Conservation (phyloP, 2,888 invertebrate species). For the Hypselothyrea guttata region DNA sequence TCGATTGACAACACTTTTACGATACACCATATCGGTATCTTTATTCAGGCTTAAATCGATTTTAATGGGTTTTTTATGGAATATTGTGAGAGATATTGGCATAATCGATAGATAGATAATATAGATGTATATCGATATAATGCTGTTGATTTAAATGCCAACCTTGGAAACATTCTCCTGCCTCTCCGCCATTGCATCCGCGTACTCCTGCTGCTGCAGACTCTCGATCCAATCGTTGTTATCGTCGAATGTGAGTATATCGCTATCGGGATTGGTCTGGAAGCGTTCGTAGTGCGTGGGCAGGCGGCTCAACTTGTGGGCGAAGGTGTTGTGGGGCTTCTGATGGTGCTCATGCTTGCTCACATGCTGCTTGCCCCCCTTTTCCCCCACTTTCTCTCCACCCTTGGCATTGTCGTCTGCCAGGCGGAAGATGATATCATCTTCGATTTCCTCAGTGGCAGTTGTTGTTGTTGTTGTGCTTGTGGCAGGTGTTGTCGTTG, state of each 20-base stretch:
- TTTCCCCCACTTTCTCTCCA: background rate
- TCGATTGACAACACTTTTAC: too few species aligned
- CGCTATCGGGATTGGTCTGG: conserved; percentile 78
- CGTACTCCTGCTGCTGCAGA: conserved; percentile 60
- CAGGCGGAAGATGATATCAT: conserved; percentile 74
- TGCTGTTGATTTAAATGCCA: too few species aligned
- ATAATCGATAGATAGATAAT: too few species aligned
- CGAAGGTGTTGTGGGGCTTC: conserved; percentile 58
- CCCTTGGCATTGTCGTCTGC: conserved; percentile 50
- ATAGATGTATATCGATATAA: too few species aligned
- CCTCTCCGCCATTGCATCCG: conserved; percentile 41
- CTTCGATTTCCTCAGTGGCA: conserved; percentile 60
- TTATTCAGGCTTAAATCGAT: too few species aligned
- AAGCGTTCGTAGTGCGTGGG: conserved; percentile 79
- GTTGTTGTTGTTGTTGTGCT: conserved; percentile 24
- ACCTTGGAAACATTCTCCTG: background rate
- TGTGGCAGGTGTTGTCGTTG: conserved; percentile 12
- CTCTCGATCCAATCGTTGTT: conserved; percentile 67
- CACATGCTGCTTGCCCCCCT: conserved; percentile 28
- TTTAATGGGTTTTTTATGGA: too few species aligned
- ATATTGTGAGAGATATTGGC: too few species aligned
- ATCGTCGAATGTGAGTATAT: conserved; percentile 76
- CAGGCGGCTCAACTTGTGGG: conserved; percentile 67
- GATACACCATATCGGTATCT: too few species aligned
- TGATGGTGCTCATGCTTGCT: conserved; percentile 70